Evolutionary conservation across 2,113 vertebrate species (phyloP).

Genomic region (Laterallus jamaicensis): DNA sequence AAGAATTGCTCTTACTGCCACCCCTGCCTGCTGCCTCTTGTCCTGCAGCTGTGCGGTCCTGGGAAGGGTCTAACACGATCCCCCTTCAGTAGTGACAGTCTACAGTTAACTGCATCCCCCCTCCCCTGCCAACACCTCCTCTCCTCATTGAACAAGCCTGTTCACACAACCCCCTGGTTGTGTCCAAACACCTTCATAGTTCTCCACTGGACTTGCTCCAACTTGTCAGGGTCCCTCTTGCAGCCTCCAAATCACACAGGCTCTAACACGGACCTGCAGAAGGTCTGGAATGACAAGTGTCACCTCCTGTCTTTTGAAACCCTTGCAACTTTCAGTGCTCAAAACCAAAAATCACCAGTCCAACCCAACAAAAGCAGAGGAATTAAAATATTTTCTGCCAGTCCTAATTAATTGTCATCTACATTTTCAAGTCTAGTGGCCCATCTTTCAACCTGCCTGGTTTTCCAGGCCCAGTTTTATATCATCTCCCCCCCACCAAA

Average conservation of each 20-base stretch:
- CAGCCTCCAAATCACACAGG: not conserved
- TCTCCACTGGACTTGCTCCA: not conserved
- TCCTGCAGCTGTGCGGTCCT: not conserved
- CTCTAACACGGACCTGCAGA: not conserved
- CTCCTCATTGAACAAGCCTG: not conserved
- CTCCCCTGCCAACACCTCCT: not conserved
- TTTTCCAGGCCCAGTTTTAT: not conserved
- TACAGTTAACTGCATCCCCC: not conserved
- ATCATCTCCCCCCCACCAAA: not conserved
- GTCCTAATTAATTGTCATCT: not conserved
- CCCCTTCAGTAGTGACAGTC: not conserved
- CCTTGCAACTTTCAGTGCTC: not conserved
- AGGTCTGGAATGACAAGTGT: not conserved
- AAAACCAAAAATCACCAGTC: not conserved
- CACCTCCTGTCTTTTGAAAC: not conserved
- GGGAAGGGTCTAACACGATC: accelerated
- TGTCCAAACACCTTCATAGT: not conserved
- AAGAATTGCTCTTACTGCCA: not conserved
- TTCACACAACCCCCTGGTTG: not conserved
- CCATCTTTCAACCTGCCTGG: not conserved
- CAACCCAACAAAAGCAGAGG: not conserved
- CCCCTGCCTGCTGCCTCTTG: not conserved
- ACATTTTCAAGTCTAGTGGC: not conserved
- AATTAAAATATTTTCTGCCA: not conserved
- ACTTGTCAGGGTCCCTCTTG: not conserved